Evolutionary conservation across 1,140 invertebrate genomes (phyloP).

Genomic region (Papilio dardanus): DNA sequence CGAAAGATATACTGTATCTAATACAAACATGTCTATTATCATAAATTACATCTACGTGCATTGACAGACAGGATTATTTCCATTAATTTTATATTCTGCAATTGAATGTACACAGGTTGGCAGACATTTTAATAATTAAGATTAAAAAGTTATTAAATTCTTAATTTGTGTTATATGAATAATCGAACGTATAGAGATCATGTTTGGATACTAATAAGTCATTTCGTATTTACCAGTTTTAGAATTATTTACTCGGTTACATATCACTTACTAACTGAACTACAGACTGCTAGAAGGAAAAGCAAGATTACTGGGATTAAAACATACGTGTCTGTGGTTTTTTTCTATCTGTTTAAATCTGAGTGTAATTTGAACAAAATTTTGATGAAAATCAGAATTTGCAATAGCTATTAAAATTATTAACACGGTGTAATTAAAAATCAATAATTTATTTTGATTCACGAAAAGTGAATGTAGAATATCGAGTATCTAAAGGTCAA

Average conservation of each 20-base stretch:
- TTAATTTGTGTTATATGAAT: neutral
- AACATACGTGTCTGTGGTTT: too few relatives aligned
- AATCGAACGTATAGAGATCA: too few relatives aligned
- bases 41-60: neutral
- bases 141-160: neutral
- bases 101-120: neutral
- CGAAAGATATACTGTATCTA: neutral
- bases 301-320: too few relatives aligned
- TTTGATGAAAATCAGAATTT: too few relatives aligned
- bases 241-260: too few relatives aligned
- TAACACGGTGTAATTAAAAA: conserved; percentile 3
- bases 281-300: too few relatives aligned
- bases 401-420: neutral
- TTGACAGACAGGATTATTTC: neutral
- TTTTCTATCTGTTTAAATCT: too few relatives aligned
- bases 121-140: neutral
- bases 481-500: neutral
- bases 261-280: too few relatives aligned
- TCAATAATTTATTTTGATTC: conserved; percentile 11
- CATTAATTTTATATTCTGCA: neutral
- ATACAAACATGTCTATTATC: neutral
- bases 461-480: conserved; percentile 27
- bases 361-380: too few relatives aligned
- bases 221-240: too few relatives aligned
- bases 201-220: too few relatives aligned